These are phyloP conservation scores for Enteromius treurensis DNA, from an alignment of 2,797 vertebrate genomes.

Conservation along the genomic window DNA sequence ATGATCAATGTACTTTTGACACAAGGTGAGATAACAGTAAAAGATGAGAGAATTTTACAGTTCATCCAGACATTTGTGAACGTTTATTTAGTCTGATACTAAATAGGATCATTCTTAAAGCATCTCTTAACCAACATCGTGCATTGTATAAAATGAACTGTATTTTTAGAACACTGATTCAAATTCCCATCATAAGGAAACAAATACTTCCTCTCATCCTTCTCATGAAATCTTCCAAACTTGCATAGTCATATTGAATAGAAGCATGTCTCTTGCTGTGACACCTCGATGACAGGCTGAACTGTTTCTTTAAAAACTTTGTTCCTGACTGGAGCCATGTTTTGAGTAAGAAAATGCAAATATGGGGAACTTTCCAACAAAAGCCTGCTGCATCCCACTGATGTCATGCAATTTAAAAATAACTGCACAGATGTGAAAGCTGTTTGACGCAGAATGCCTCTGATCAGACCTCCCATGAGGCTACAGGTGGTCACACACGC, in stretches of 20 bases:
- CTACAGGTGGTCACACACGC: neutral
- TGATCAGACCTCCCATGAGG: slow-evolving; percentile 16
- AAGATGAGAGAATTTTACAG: neutral
- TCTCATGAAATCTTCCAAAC: slow-evolving; percentile 23
- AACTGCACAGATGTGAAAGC: slow-evolving; percentile 1
- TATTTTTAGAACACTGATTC: neutral
- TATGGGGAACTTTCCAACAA: neutral
- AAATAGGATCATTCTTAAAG: neutral
- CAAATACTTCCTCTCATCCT: slow-evolving; percentile 9
- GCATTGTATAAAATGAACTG: neutral
- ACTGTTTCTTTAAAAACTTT: neutral
- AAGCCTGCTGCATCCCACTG: slow-evolving; percentile 9
- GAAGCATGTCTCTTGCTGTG: neutral
- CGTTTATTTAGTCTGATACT: neutral
- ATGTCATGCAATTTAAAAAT: neutral
- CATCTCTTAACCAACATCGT: slow-evolving; percentile 1
- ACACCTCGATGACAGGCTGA: neutral
- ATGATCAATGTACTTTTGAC: neutral
- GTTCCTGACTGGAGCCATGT: neutral
- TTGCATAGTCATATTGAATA: slow-evolving; percentile 20
- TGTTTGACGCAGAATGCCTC: slow-evolving; percentile 1
- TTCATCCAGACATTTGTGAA: neutral
- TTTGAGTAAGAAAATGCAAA: neutral
- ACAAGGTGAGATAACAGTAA: neutral
- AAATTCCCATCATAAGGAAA: slow-evolving; percentile 31